These are phyloP conservation scores for Rattus norvegicus DNA, from an alignment of 2,113 vertebrate genomes.

Conservation along the genomic window DNA sequence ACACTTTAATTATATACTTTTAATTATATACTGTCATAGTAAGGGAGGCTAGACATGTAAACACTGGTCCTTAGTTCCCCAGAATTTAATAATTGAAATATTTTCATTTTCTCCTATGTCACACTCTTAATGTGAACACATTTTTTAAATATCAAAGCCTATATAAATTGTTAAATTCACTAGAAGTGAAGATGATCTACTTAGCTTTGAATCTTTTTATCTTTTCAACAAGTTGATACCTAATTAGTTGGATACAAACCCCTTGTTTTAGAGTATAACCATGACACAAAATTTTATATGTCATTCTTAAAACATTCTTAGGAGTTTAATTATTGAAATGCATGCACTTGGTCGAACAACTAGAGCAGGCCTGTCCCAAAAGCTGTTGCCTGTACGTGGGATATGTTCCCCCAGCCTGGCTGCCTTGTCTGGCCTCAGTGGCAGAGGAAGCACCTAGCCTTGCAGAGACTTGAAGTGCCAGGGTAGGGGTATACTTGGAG, in stretches of 20 bases:
- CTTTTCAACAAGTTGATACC: constrained; percentile 29
- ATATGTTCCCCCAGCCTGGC: too few relatives aligned
- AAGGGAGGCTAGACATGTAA: constrained; percentile 8
- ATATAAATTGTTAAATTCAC: constrained; percentile 43
- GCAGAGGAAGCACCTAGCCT: too few relatives aligned
- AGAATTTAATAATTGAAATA: constrained; percentile 5
- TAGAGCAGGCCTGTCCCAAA: too few relatives aligned
- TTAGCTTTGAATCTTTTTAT: constrained; percentile 23
- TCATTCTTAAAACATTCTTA: constrained; percentile 29
- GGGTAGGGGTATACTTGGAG: too few relatives aligned
- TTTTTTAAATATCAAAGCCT: constrained; percentile 1
- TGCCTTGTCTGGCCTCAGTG: too few relatives aligned
- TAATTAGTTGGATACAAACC: neutral
- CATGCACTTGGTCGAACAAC: neutral
- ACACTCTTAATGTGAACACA: neutral
- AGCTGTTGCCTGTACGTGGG: too few relatives aligned
- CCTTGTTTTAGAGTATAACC: constrained; percentile 21
- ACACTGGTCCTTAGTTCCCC: constrained; percentile 24
- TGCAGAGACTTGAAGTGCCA: too few relatives aligned
- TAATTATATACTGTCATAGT: constrained; percentile 39
- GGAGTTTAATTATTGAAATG: constrained; percentile 42
- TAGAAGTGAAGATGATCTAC: neutral
- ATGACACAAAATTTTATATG: neutral
- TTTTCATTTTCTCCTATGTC: constrained; percentile 12
- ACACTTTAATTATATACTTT: constrained; percentile 34